A percentile compares a stretch with the other conserved stretches of the same genome.
These are phyloP conservation scores for Periphyllus acericola DNA, from an alignment of 2,888 invertebrate species.

Conservation along the genomic window DNA sequence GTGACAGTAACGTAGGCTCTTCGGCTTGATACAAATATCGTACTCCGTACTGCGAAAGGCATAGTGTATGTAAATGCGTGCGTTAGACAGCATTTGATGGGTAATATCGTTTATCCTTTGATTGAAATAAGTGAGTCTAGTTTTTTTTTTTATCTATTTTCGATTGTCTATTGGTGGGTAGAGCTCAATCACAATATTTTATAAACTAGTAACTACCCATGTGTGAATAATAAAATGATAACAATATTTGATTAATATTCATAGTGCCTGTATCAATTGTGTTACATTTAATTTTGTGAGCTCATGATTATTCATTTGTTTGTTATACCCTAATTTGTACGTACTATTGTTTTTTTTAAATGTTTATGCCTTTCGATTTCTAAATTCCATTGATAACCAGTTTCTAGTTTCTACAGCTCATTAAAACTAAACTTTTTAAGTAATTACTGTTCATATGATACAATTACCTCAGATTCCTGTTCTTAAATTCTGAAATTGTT, in stretches of 20 bases:
- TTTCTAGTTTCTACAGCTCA: too few species aligned
- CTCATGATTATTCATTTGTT: neutral
- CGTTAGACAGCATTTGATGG: constrained; percentile 14
- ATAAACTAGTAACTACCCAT: neutral
- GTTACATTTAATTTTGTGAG: neutral
- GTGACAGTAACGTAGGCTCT: neutral
- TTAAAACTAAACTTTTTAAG: too few species aligned
- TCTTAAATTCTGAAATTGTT: too few species aligned
- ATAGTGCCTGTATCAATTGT: neutral
- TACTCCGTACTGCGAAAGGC: neutral
- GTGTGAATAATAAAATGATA: neutral
- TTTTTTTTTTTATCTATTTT: neutral
- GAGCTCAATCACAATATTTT: neutral
- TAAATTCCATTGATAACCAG: neutral
- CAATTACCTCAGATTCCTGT: too few species aligned
- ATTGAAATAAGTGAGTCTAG: constrained; percentile 26
- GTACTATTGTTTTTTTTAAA: neutral
- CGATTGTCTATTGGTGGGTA: neutral
- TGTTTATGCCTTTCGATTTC: neutral
- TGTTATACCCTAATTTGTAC: neutral
- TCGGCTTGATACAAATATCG: neutral
- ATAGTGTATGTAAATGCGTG: neutral
- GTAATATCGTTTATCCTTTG: constrained; percentile 4
- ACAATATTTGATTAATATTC: neutral
- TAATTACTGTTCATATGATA: too few species aligned